Base-by-base conservation (phyloP, 2,797 vertebrate genomes). In the Psittacula derbiana region DNA sequence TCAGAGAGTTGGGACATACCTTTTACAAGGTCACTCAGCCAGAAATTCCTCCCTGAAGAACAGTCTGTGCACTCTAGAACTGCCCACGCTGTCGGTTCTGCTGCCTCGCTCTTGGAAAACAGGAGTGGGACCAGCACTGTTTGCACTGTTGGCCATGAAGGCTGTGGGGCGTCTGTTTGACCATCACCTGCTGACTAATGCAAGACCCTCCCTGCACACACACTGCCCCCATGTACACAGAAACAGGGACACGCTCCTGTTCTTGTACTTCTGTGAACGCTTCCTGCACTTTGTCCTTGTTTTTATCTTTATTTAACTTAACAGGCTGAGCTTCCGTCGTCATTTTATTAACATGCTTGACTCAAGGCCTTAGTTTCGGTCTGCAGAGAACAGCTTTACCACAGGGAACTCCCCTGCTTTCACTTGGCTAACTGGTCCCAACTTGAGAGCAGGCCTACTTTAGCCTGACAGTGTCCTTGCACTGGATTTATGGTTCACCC, bases 101-200 rank as follows among this genome's bases (percentile, higher is more conserved):
- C 60, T 5, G 0, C 12, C 49, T 82, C 27, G 8, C 10, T 5
- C 33, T n/a, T 0, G 0, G 46, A 30, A 41, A 36, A 46, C 36
- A n/a, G 16, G 67, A 10, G 28, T 15, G 40, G n/a, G n/a, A 41
- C 25, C 5, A 16, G 30, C 1, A 1, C 25, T 44, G 27, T 44
- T 36, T 25, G 23, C n/a, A 15, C 1, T 28, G 41, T 36, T 86
- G 78, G 41, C 23, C 13, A 2, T 2, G 5, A 36, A 62, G 43
- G 27, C 17, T 53, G 40, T 0, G 0, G n/a, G 49, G 10, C 1
- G 1, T 8, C 11, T 15, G 17, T 40, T 38, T 55, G 50, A 13
- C 44, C 11, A 7, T 57, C 60, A 20, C 17, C 64, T 49, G 21
- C 67, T 70, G 24, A 25, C 46, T 8, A 72, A 16, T 2, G 3